Evolutionary conservation across 2,888 invertebrate genomes (phyloP).

Genomic region (Athripsodes cinereus): DNA sequence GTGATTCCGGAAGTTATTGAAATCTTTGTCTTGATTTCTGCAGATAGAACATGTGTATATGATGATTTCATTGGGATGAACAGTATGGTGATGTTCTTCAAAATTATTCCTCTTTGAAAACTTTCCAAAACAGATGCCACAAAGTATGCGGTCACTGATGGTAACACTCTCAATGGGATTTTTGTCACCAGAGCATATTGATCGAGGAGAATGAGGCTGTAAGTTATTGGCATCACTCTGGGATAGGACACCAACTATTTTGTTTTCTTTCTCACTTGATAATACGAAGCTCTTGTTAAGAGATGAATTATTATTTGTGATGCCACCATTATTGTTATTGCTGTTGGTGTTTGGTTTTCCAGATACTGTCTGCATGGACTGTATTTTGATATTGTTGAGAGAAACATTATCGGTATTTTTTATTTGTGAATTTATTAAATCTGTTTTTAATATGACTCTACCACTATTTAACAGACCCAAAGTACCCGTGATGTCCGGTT

Average conservation of each 20-base stretch:
- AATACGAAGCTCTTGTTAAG: too few relatives aligned
- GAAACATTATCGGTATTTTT: slow-evolving; percentile 5
- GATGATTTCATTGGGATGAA: slow-evolving; percentile 1
- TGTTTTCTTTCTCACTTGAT: too few relatives aligned
- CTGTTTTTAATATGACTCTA: slow-evolving; percentile 4
- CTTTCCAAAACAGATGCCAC: slow-evolving; percentile 5
- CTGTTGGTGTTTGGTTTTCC: neutral
- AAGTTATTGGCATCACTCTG: too few relatives aligned
- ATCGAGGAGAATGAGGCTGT: too few relatives aligned
- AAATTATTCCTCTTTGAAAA: slow-evolving; percentile 5
- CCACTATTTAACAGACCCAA: slow-evolving; percentile 7
- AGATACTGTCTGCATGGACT: neutral
- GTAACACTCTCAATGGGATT: neutral
- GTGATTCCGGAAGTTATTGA: slow-evolving; percentile 8
- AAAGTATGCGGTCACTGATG: slow-evolving; percentile 4
- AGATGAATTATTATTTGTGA: too few relatives aligned
- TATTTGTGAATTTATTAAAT: slow-evolving; percentile 4
- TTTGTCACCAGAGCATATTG: too few relatives aligned
- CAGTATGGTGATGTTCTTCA: neutral
- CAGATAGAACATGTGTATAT: slow-evolving; percentile 10
- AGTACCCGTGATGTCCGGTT: slow-evolving; percentile 21
- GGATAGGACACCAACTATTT: too few relatives aligned
- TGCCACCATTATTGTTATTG: neutral
- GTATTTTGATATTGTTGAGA: slow-evolving; percentile 6
- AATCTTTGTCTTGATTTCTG: neutral